Evolutionary conservation across 2,888 invertebrate genomes (phyloP).

Genomic region (Thera obeliscata): DNA sequence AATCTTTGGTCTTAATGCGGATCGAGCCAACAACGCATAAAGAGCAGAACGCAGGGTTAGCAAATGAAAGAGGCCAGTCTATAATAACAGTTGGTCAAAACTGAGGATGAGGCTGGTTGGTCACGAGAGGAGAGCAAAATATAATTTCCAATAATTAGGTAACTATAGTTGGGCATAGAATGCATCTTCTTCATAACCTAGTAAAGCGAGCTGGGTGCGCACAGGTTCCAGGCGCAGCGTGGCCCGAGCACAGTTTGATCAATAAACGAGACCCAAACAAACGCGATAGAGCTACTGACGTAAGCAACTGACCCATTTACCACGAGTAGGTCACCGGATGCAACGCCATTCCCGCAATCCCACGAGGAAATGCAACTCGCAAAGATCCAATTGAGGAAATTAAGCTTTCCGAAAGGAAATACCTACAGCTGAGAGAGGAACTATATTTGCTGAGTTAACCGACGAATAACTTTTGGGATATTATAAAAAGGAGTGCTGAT

Average conservation of each 20-base stretch:
- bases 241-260: constrained; percentile 57
- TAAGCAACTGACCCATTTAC: constrained; percentile 79
- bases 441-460: no score
- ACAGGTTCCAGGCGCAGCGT: constrained; percentile 44
- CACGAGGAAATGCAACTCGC: constrained; percentile 27
- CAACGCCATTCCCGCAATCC: constrained; percentile 28
- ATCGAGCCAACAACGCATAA: no score
- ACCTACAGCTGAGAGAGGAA: not conserved
- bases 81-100: no score
- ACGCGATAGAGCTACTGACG: constrained; percentile 54
- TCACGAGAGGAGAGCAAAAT: not conserved
- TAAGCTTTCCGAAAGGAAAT: not conserved
- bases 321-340: constrained; percentile 46
- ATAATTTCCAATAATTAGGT: constrained; percentile 26
- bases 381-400: constrained; percentile 26
- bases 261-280: constrained; percentile 81
- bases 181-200: constrained; percentile 51
- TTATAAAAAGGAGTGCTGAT: no score
- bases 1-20: no score
- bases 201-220: constrained; percentile 67
- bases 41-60: no score
- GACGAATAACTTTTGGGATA: no score
- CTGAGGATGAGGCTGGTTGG: no score
- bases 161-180: constrained; percentile 43
- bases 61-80: no score